Evolutionary conservation across 2,797 vertebrate species (phyloP).

Genomic region (Sorex maritimensis): DNA sequence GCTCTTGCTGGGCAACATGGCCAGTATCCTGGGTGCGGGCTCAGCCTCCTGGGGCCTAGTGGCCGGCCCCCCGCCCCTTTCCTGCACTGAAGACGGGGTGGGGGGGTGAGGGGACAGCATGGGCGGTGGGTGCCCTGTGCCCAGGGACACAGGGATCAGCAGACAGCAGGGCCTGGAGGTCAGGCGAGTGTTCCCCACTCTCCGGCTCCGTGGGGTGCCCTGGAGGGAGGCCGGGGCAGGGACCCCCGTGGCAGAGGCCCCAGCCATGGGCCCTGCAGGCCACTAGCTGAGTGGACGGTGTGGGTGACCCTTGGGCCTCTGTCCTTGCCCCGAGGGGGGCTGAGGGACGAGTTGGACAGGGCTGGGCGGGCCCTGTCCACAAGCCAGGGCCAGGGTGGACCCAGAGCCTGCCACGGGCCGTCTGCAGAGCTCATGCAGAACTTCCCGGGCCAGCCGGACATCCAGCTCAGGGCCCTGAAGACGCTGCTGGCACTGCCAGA

Average conservation of each 20-base stretch:
- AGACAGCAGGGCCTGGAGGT: no score
- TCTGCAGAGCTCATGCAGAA: slow-evolving; percentile 89
- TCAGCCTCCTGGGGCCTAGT: rapidly evolving
- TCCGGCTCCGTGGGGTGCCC: no score
- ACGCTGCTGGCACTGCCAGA: slow-evolving; percentile 72
- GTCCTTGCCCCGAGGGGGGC: not conserved
- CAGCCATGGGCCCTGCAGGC: no score
- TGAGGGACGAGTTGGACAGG: not conserved
- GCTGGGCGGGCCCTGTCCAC: not conserved
- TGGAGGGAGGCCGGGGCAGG: no score
- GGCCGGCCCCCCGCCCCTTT: rapidly evolving
- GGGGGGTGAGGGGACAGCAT: no score
- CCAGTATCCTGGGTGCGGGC: slow-evolving; percentile 87
- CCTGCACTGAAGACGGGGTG: no score
- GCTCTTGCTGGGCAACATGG: slow-evolving; percentile 82
- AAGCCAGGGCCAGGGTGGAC: not conserved
- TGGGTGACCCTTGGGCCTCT: no score
- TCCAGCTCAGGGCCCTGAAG: slow-evolving; percentile 87
- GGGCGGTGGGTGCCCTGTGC: no score
- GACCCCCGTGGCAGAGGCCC: no score
- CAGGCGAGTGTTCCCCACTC: no score
- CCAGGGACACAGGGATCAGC: no score
- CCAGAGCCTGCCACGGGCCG: not conserved
- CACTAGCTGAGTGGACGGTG: no score
- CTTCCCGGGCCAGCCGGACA: slow-evolving; percentile 86